Evolutionary conservation across 2,797 vertebrate species (phyloP), one percentile per base, ranked within the genome.

Genomic region (Pteropus rufus): DNA sequence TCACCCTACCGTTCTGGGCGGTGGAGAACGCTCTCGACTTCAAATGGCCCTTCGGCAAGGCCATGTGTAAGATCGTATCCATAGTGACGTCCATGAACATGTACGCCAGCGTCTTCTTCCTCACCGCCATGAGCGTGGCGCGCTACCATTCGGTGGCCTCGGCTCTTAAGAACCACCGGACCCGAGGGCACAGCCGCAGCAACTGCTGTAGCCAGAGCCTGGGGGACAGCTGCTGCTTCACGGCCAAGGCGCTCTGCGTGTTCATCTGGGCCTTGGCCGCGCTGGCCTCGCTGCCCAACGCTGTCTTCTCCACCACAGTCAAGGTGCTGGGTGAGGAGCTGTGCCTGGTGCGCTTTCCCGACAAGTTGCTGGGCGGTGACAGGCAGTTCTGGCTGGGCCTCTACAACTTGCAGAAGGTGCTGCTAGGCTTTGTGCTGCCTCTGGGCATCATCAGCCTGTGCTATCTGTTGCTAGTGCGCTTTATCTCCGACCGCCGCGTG

Each of bases 21-120:
- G 99, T 99, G 98, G 99, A 99, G 93, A 99, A 99, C 0, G 99
- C 99, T 0, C 96, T 99, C 96, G 99, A 99, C 98, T 99, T 99
- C 97, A 99, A 98, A 10, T 99, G 99, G 99, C 99, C 99, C 10
- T 99, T 99, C 0, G 99, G 99, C 15, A 99, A 98, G 87, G 99
- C 99, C 39, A 99, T 99, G 99, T 99, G 99, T 92, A 99, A 99
- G 98, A 99, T 99, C 0, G 99, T 99, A 6, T 99, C 99, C 0
- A 99, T 99, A 1, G 99, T 99, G 94, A 99, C 99, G 0, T 99
- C 99, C 1, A 99, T 99, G 99, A 99, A 99, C 98, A 99, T 99
- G 99, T 99, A 99, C 29, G 99, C 99, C 94, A 99, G 99, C 69
- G 99, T 99, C 44, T 99, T 99, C 96, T 99, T 99, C 95, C 99